phyloP scores from a whole-genome alignment of 2,888 invertebrate species.

The Notocelia uddmanniana region DNA sequence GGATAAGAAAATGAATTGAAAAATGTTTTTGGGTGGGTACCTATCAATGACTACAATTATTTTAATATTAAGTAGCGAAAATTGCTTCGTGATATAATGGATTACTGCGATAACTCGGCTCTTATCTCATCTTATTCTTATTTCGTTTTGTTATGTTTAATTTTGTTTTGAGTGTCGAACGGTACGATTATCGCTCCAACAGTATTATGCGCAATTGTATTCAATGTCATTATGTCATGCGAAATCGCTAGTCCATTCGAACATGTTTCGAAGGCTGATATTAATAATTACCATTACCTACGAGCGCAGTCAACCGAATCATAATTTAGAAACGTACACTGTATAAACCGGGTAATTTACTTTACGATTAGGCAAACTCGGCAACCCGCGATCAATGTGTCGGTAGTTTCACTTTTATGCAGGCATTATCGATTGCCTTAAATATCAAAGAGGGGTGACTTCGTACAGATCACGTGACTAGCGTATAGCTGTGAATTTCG shows the following conservation, averaged over 20 bases:
- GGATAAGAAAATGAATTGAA: too few relatives aligned
- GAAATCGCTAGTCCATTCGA: background rate
- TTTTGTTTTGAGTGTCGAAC: too few relatives aligned
- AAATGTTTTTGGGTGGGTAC: too few relatives aligned
- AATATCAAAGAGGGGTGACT: conserved; percentile 45
- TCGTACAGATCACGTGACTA: conserved; percentile 51
- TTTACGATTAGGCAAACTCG: conserved; percentile 26
- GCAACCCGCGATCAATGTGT: conserved; percentile 18
- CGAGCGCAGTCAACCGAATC: conserved; percentile 1
- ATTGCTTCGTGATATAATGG: background rate
- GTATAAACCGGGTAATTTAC: conserved; percentile 3
- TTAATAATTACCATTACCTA: conserved; percentile 3
- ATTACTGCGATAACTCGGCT: background rate
- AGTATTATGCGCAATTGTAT: background rate
- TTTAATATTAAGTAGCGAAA: background rate
- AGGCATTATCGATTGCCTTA: conserved; percentile 44
- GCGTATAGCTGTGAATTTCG: conserved; percentile 58
- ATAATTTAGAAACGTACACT: conserved; percentile 16
- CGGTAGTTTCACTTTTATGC: conserved; percentile 41
- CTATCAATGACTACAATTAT: too few relatives aligned
- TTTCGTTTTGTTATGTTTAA: too few relatives aligned
- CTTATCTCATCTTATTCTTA: background rate
- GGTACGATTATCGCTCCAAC: background rate
- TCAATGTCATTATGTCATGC: conserved; percentile 15
- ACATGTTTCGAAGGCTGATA: conserved; percentile 8